These are phyloP conservation scores for Takifugu flavidus DNA, from an alignment of 2,113 vertebrate species.

Conservation along the genomic window DNA sequence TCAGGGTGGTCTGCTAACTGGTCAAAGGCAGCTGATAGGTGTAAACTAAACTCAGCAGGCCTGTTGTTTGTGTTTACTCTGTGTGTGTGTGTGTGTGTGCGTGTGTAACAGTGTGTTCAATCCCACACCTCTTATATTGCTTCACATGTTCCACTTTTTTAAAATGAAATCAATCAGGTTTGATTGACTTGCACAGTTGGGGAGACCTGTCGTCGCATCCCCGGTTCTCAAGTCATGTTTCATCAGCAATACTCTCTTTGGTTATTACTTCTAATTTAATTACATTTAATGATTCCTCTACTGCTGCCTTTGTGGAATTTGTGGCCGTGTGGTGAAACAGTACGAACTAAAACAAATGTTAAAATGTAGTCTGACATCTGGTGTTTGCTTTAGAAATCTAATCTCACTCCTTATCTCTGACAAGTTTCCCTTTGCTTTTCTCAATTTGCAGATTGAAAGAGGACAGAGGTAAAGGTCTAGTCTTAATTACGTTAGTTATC, in stretches of 20 bases:
- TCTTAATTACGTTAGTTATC: constrained; percentile 80
- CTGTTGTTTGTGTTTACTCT: constrained; percentile 72
- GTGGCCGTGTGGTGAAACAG: constrained; percentile 43
- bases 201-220: constrained; percentile 56
- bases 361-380: constrained; percentile 38
- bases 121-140: constrained; percentile 40
- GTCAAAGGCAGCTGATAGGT: constrained; percentile 66
- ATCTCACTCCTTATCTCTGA: constrained; percentile 68
- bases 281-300: neutral
- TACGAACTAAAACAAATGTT: constrained; percentile 55
- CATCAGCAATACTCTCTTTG: neutral
- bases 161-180: constrained; percentile 61
- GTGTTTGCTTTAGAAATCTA: constrained; percentile 72
- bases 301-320: constrained; percentile 49
- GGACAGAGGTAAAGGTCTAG: constrained; percentile 58
- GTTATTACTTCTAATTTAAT: neutral
- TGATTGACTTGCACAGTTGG: constrained; percentile 78
- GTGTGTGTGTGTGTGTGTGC: constrained; percentile 37
- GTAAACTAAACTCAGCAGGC: constrained; percentile 71
- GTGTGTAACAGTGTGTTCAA: constrained; percentile 33
- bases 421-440: constrained; percentile 64
- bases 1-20: constrained; percentile 62
- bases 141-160: constrained; percentile 56
- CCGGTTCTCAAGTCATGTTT: neutral
- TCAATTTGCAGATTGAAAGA: constrained; percentile 70